Evolutionary conservation across 2,113 vertebrate species (phyloP), one percentile per base, ranked within the genome.

Genomic region (Ia io): DNA sequence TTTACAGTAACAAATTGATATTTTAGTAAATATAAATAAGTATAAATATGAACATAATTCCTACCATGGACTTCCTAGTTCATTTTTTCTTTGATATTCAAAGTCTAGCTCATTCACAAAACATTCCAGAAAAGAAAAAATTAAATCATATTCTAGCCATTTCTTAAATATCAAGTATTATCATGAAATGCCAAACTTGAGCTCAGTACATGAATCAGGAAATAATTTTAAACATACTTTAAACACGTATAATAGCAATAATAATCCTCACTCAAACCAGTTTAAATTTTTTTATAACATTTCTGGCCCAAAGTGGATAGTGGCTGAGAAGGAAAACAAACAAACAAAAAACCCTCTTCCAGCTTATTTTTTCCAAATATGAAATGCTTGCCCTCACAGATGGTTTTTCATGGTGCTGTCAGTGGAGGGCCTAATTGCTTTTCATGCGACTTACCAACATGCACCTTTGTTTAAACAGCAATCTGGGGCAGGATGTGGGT

Each of bases 401-500:
- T 86, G 47, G 20, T 96, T 96, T 97, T 92, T 96, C 93, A 49
- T 37, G 65, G 76, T 6, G 20, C 37, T 44, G 18, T 95, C 78
- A 96, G 9, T 13, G 78, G 37, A 63, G 59, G 74, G 93, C 74
- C 65, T 96, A 97, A 96, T 94, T 95, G 25, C 92, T 79, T 94
- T 96, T 83, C 37, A 59, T 88, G 79, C 94, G 98, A 97, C 94
- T 40, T 76, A 90, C 83, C 88, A 96, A 96, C 78, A 49, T 0
- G 14, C 89, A 94, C 56, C 91, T 97, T 92, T 96, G 35, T 96
- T 96, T 93, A 97, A 96, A 80, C 44, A 93, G 56, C 78, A 95
- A 96, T 96, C 35, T 65, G 49, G 56, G 30, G 92, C 96, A 95
- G 85, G 95, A 95, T 77, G 53, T 88, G 65, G 47, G 89, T 25